Evolutionary conservation across 1,140 invertebrate genomes (phyloP).

Genomic region (Zaprionus capensis): DNA sequence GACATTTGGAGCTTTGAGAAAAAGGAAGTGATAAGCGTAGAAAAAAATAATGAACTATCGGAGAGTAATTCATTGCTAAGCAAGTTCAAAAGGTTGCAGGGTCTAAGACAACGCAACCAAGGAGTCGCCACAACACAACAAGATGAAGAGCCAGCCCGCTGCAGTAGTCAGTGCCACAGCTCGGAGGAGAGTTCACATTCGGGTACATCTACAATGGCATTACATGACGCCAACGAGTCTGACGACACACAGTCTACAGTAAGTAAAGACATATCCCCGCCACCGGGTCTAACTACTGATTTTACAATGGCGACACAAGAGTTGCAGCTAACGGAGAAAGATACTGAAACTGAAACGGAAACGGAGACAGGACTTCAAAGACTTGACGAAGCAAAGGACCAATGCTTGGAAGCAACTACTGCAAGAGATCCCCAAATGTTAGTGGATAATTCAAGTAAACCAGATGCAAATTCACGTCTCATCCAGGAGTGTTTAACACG

Average conservation of each 20-base stretch:
- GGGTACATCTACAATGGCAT: slow-evolving; percentile 56
- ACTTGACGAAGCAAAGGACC: background rate
- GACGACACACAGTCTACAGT: slow-evolving; percentile 30
- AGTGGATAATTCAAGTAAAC: background rate
- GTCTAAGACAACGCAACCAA: slow-evolving; percentile 23
- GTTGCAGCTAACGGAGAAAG: slow-evolving; percentile 43
- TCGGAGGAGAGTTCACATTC: slow-evolving; percentile 51
- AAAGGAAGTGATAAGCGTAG: slow-evolving; percentile 50
- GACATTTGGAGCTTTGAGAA: slow-evolving; percentile 76
- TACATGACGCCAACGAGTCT: slow-evolving; percentile 45
- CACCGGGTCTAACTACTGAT: slow-evolving; percentile 26
- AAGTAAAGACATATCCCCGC: slow-evolving; percentile 54
- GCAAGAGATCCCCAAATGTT: background rate
- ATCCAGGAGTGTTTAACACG: slow-evolving; percentile 56
- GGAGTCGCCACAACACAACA: background rate
- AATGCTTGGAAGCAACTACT: background rate
- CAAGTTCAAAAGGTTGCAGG: slow-evolving; percentile 60
- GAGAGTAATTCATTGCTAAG: slow-evolving; percentile 61
- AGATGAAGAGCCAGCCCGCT: background rate
- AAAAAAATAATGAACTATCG: slow-evolving; percentile 42
- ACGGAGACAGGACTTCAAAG: slow-evolving; percentile 6
- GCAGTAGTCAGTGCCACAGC: slow-evolving; percentile 18
- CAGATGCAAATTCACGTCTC: slow-evolving; percentile 12
- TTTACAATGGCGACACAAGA: slow-evolving; percentile 52
- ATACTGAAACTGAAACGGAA: background rate